Conservation (phyloP, 2,797 vertebrate genomes). For the Anguilla anguilla region DNA sequence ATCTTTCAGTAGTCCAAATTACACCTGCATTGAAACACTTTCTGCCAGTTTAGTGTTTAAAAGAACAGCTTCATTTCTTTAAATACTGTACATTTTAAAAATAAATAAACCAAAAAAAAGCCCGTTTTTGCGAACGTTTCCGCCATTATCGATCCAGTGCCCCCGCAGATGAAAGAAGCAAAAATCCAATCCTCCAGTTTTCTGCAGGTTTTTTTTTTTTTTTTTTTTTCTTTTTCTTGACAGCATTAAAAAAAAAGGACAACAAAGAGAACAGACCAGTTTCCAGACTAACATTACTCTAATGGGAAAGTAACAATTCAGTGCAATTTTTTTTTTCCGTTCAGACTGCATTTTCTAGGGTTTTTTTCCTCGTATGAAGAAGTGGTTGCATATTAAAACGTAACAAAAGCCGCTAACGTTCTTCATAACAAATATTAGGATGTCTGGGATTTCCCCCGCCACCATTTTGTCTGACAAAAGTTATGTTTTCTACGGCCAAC, state of each 20-base stretch:
- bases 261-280: slow-evolving; percentile 86
- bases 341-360: slow-evolving; percentile 88
- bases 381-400: slow-evolving; percentile 99
- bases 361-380: slow-evolving; percentile 87
- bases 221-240: slow-evolving; percentile 62
- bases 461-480: slow-evolving; percentile 78
- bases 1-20: slow-evolving; percentile 96
- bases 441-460: slow-evolving; percentile 77
- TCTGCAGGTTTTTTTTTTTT: slow-evolving; percentile 71
- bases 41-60: slow-evolving; percentile 93
- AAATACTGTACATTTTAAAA: slow-evolving; percentile 99
- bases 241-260: slow-evolving; percentile 70
- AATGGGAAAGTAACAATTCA: slow-evolving; percentile 92
- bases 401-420: slow-evolving; percentile 98
- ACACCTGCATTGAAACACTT: slow-evolving; percentile 83
- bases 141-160: slow-evolving; percentile 85
- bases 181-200: slow-evolving; percentile 80
- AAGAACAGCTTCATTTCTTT: slow-evolving; percentile 88
- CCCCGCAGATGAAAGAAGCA: slow-evolving; percentile 85
- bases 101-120: slow-evolving; percentile 99
- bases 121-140: slow-evolving; percentile 87
- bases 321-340: slow-evolving; percentile 87
- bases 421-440: slow-evolving; percentile 84
- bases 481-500: slow-evolving; percentile 91
- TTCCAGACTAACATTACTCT: slow-evolving; percentile 87